Evolutionary conservation across 2,113 vertebrate species (phyloP), one percentile per base, ranked within the genome.

Genomic region (Proterorhinus semilunaris): DNA sequence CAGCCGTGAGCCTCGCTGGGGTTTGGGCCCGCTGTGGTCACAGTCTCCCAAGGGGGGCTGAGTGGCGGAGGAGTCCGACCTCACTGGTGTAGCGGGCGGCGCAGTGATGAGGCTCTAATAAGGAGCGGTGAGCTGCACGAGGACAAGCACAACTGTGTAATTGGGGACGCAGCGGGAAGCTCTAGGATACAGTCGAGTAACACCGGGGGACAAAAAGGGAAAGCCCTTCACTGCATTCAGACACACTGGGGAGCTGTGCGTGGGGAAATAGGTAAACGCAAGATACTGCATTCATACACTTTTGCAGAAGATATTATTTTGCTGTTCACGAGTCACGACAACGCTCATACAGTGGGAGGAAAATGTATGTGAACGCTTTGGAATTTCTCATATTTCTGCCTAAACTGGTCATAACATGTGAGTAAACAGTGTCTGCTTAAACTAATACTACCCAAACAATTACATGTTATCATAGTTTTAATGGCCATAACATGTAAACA

Each of bases 101-200:
- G 84, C 82, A 77, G 69, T 90, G 88, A 90, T 89, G 89, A 90
- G 80, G 89, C 89, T 89, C 88, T 90, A 90, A 90, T 87, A 87
- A 90, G 86, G 87, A 90, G 80, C 80, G 59, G 78, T 86, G 82
- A 81, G 58, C 67, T 36, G 69, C 87, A 86, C 73, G 76, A 78
- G 82, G 81, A 85, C 77, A 89, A 74, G 81, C 83, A 75, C 71
- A 69, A 75, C 81, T 87, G 84, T 86, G 83, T 85, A 86, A 87
- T 83, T 87, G 88, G 80, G 75, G 78, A 55, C 21, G 53, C 53
- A 75, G 69, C 74, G 71, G 76, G 78, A 86, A 69, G 71, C 63
- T 65, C 66, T 61, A 79, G 59, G 76, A 55, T 82, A 46, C 27
- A 47, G 78, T 61, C 61, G 76, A 69, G 81, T 72, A 83, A 83